Base-by-base conservation (phyloP, 2,888 invertebrate species). In the Ophioninae sp. region DNA sequence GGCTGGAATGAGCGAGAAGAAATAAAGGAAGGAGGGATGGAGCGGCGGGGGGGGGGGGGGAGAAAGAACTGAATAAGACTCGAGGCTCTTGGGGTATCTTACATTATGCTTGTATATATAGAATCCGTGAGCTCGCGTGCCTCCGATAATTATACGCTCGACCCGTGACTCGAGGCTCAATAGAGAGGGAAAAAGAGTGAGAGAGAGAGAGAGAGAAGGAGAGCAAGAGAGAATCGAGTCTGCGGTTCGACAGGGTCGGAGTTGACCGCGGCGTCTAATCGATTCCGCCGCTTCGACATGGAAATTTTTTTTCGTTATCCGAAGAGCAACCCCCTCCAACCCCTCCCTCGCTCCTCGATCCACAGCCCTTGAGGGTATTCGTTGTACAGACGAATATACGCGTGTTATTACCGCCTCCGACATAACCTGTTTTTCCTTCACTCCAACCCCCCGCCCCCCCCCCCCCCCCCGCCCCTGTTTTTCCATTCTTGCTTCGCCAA, bases 181-280 rank as follows among this genome's bases (percentile, higher is more conserved):
- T 74, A 80, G 79, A 59, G 22, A 59, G 22, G 22, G 20, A 59
- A 7, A 22, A 10, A 59, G 6, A n/a, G 59, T 67, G 39, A 67
- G 75, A 82, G 68, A 37, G 64, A 75, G 41, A 65, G 39, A 81
- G 81, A 65, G 76, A 59, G 59, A 59, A 58, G 81, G 82, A 81
- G 82, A 84, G 81, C 78, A 78, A 84, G 84, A 77, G 88, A 88
- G 88, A 88, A 90, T 90, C 90, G 88, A 88, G 90, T 89, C 89
- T 89, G 88, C 88, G 89, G 91, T 91, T 91, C 91, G 91, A 91
- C 91, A 90, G 91, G 91, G 91, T 91, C 91, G 91, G 86, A 90
- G 91, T 91, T 92, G 92, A 92, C 92, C 91, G 79, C 79, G 90
- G 89, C 90, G 90, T 91, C 91, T 91, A 92, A 92, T 92, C 92